Conservation (phyloP, 1,140 invertebrate genomes). For the Drosophila lacteicornis region DNA sequence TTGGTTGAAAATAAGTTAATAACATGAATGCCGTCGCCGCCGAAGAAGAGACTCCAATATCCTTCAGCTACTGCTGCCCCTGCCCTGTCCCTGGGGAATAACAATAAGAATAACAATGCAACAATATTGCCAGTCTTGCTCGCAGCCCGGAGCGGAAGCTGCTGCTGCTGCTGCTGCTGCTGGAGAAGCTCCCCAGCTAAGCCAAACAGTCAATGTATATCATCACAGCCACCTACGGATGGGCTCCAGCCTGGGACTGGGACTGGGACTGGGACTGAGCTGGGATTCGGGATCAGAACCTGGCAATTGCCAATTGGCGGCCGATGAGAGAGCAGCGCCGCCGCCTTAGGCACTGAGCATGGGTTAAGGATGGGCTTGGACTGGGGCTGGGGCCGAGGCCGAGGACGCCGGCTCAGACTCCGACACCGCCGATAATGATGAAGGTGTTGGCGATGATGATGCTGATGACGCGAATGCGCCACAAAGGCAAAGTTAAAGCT, state of each 20-base stretch:
- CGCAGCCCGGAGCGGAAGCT: slow-evolving; percentile 17
- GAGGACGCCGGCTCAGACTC: slow-evolving; percentile 40
- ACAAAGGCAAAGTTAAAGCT: slow-evolving; percentile 13
- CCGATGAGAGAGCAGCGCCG: slow-evolving; percentile 32
- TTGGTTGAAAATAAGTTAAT: slow-evolving; percentile 84
- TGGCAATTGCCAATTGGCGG: slow-evolving; percentile 10
- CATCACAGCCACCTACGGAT: slow-evolving; percentile 82
- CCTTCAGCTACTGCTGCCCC: slow-evolving; percentile 26
- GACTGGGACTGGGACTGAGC: background rate
- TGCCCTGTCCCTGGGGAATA: background rate
- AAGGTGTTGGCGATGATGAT: slow-evolving; percentile 81
- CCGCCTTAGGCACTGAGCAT: slow-evolving; percentile 21
- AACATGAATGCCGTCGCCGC: slow-evolving; percentile 69
- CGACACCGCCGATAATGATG: slow-evolving; percentile 75
- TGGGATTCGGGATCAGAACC: background rate
- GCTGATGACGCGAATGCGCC: slow-evolving; percentile 76
- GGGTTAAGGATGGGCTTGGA: slow-evolving; percentile 18
- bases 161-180: slow-evolving; percentile 11
- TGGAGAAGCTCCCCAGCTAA: slow-evolving; percentile 40
- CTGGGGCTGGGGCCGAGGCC: background rate
- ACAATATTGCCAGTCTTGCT: slow-evolving; percentile 68
- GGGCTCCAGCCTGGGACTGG: slow-evolving; percentile 8
- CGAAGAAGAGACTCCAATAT: slow-evolving; percentile 46
- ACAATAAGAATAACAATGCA: slow-evolving; percentile 71
- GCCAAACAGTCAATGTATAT: slow-evolving; percentile 73